A percentile compares a stretch with the other conserved stretches of the same genome.
phyloP scores from a whole-genome alignment of 2,113 vertebrate genomes.

The Callipepla squamata region DNA sequence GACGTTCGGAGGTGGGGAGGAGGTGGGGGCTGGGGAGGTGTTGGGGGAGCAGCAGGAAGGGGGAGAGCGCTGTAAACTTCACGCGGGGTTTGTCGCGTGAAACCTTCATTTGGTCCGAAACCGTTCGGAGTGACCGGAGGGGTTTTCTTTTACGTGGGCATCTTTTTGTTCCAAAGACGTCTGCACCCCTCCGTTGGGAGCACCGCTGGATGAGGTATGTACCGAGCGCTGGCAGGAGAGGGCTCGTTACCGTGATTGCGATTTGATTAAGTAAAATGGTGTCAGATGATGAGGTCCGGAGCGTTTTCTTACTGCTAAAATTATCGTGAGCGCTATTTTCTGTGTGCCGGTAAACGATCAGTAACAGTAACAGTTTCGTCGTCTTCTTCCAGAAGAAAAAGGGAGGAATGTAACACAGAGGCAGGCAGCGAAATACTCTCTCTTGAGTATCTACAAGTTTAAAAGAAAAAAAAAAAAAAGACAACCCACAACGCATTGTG shows the following conservation, averaged over 20 bases:
- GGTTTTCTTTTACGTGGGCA: slow-evolving; percentile 66
- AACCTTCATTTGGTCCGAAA: slow-evolving; percentile 60
- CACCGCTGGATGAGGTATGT: slow-evolving; percentile 76
- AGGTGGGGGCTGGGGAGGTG: not conserved
- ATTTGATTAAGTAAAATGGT: slow-evolving; percentile 60
- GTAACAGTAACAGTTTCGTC: not conserved
- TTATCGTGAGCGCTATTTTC: slow-evolving; percentile 31
- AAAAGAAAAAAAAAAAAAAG: not conserved
- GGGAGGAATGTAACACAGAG: not conserved
- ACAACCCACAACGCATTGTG: not conserved
- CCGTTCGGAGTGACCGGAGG: slow-evolving; percentile 34
- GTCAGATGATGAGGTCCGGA: slow-evolving; percentile 35
- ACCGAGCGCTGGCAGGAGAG: slow-evolving; percentile 48
- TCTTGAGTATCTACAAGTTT: not conserved
- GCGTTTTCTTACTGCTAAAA: slow-evolving; percentile 60
- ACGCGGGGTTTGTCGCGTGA: slow-evolving; percentile 11
- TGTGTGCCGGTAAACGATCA: not conserved
- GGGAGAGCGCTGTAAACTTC: slow-evolving; percentile 49
- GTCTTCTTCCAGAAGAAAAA: not conserved
- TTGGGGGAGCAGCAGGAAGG: not conserved
- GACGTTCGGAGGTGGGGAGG: not conserved
- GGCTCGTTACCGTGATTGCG: slow-evolving; percentile 52
- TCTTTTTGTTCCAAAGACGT: slow-evolving; percentile 77
- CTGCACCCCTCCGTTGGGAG: slow-evolving; percentile 64
- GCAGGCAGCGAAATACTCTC: not conserved